These are phyloP conservation scores for Drosophila heteroneura DNA, from an alignment of 2,888 invertebrate genomes.

Conservation along the genomic window DNA sequence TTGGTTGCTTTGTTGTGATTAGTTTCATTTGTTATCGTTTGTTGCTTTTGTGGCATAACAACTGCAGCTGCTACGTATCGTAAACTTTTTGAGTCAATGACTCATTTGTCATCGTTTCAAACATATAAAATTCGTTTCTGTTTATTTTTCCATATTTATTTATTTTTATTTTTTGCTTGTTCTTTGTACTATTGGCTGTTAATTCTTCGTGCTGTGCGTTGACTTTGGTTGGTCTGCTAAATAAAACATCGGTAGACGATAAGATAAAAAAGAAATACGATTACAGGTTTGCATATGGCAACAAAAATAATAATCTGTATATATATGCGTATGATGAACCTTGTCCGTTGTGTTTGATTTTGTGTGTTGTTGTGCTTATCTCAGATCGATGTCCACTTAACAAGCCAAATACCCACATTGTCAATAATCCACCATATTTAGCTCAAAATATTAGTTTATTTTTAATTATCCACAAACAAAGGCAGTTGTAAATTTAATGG, in stretches of 20 bases:
- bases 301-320: slow-evolving; percentile 23
- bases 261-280: slow-evolving; percentile 39
- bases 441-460: neutral
- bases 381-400: neutral
- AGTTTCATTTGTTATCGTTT: slow-evolving; percentile 19
- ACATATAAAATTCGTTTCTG: slow-evolving; percentile 1
- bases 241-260: slow-evolving; percentile 36
- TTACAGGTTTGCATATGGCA: slow-evolving; percentile 33
- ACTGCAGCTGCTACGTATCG: slow-evolving; percentile 9
- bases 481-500: neutral
- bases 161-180: neutral
- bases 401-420: neutral
- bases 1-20: neutral
- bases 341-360: neutral
- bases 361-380: slow-evolving; percentile 3
- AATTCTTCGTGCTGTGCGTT: neutral
- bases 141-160: neutral
- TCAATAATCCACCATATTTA: neutral
- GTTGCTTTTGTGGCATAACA: neutral
- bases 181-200: slow-evolving; percentile 10
- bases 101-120: slow-evolving; percentile 18
- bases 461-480: neutral
- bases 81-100: slow-evolving; percentile 8
- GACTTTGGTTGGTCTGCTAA: slow-evolving; percentile 5
- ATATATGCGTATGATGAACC: slow-evolving; percentile 28